A percentile compares a stretch with the other conserved stretches of the same genome.
Conservation (phyloP, 2,888 invertebrate genomes). For the Leucoma salicis region DNA sequence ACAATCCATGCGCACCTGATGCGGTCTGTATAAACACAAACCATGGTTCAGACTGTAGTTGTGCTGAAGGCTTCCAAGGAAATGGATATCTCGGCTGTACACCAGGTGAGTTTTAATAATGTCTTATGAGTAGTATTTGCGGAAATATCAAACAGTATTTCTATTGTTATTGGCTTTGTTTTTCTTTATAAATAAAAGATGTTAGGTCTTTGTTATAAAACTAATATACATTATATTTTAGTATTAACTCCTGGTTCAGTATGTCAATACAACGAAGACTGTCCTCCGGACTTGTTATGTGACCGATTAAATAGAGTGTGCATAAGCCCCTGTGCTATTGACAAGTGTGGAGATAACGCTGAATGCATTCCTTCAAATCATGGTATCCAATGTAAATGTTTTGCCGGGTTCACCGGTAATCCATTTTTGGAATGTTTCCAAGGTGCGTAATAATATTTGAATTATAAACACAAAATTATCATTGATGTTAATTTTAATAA, state of each 20-base stretch:
- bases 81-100: conserved; percentile 92
- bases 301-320: conserved; percentile 92
- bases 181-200: too few relatives aligned
- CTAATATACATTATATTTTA: conserved; percentile 40
- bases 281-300: conserved; percentile 92
- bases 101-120: conserved; percentile 85
- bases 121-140: too few relatives aligned
- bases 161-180: too few relatives aligned
- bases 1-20: conserved; percentile 91
- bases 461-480: too few relatives aligned
- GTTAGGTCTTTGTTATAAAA: too few relatives aligned
- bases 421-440: conserved; percentile 87
- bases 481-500: too few relatives aligned
- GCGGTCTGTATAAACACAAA: conserved; percentile 94
- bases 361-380: conserved; percentile 90
- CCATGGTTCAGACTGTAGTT: conserved; percentile 93
- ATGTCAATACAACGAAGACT: conserved; percentile 95
- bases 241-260: conserved; percentile 71
- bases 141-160: too few relatives aligned
- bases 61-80: conserved; percentile 92
- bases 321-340: conserved; percentile 90
- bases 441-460: conserved; percentile 58
- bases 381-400: conserved; percentile 88
- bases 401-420: conserved; percentile 88
- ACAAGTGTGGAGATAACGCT: conserved; percentile 91